Percentiles rank a stretch among this genome's conserved stretches.
Conservation (phyloP, 1,140 invertebrate species). For the Lordiphosa stackelbergi region DNA sequence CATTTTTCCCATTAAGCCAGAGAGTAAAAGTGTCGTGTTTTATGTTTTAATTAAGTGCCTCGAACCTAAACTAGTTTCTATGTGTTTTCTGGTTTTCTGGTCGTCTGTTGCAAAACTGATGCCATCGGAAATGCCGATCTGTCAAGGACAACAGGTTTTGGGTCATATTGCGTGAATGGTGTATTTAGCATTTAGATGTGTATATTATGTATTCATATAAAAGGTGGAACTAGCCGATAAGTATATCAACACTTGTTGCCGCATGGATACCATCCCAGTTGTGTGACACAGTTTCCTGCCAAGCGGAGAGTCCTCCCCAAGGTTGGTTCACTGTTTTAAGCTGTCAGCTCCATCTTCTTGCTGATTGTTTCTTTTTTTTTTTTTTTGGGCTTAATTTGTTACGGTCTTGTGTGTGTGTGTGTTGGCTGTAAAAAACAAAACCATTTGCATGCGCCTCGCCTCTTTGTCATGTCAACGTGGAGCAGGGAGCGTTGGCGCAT, state of each 20-base stretch:
- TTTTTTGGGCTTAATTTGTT: conserved; percentile 35
- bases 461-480: conserved; percentile 29
- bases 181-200: conserved; percentile 50
- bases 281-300: conserved; percentile 44
- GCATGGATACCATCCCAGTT: conserved; percentile 16
- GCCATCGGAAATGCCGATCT: conserved; percentile 19
- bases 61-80: conserved; percentile 43
- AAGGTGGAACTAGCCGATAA: conserved; percentile 11
- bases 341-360: conserved; percentile 6
- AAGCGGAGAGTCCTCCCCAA: conserved; percentile 18
- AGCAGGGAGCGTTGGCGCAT: conserved; percentile 47
- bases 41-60: conserved; percentile 24
- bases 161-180: conserved; percentile 35
- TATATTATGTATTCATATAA: conserved; percentile 49
- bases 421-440: conserved; percentile 33
- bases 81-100: conserved; percentile 26
- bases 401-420: conserved; percentile 10
- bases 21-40: conserved; percentile 34
- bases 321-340: conserved; percentile 13
- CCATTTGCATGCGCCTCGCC: conserved; percentile 64
- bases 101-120: conserved; percentile 11
- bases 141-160: conserved; percentile 50
- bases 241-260: background rate
- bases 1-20: background rate
- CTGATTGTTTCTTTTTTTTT: conserved; percentile 3